Conservation (phyloP, 1,140 invertebrate genomes). For the Phocides pigmalion region DNA sequence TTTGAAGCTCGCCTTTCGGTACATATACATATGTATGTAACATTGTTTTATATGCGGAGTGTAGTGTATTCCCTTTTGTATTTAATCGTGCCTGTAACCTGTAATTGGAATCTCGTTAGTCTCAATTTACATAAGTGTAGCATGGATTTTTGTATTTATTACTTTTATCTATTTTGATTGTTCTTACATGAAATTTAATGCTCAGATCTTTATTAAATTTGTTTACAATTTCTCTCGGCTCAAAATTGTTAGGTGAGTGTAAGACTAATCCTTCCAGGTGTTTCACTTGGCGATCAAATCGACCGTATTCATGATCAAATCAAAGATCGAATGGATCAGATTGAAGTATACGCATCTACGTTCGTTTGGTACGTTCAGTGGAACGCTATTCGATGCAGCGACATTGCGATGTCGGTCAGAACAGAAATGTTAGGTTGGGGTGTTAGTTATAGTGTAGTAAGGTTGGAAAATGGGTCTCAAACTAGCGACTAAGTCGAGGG, state of each 20-base stretch:
- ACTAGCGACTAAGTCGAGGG: constrained; percentile 62
- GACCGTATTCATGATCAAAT: background rate
- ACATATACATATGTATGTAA: constrained; percentile 3
- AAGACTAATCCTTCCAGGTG: constrained; percentile 19
- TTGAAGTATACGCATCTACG: background rate
- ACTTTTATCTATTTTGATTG: constrained; percentile 5
- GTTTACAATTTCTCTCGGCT: constrained; percentile 15
- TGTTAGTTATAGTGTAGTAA: constrained; percentile 43
- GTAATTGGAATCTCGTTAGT: constrained; percentile 4
- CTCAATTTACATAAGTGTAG: background rate
- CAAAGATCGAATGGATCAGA: background rate
- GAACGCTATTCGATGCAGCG: background rate
- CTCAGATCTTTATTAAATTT: constrained; percentile 6
- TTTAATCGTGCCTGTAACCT: background rate
- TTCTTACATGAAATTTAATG: background rate
- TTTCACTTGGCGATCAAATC: background rate
- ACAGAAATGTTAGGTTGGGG: constrained; percentile 4
- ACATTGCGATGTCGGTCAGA: constrained; percentile 21
- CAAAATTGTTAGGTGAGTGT: constrained; percentile 16
- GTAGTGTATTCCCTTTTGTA: background rate
- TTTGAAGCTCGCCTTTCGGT: too few relatives aligned
- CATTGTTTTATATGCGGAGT: too few relatives aligned
- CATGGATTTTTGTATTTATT: background rate
- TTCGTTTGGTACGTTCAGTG: background rate
- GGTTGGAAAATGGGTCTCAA: constrained; percentile 64